Evolutionary conservation across 2,888 invertebrate genomes (phyloP), one percentile per base, ranked within the genome.

Genomic region (Euphydryas editha): DNA sequence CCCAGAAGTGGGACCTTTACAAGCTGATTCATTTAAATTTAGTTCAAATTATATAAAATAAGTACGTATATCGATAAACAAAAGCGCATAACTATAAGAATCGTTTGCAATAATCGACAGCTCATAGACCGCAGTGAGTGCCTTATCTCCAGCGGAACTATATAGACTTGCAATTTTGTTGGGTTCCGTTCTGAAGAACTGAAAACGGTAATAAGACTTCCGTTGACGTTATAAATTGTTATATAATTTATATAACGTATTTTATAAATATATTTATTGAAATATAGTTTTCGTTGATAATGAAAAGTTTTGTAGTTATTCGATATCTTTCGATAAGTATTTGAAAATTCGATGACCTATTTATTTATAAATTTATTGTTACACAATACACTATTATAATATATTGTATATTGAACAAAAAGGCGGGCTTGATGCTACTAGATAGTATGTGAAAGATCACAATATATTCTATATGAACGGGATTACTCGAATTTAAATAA

Each of bases 31-130:
- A 30, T 30, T 1, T 30, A 30, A 30, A 2, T 24, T 24, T 6
- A 24, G 24, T 6, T 24, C n/a, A n/a, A n/a, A 15, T 39, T 39
- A 54, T 30, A 54, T 21, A 18, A 10, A 36, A 5, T 6, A 54
- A 7, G 7, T n/a, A n/a, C n/a, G n/a, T n/a, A n/a, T 54, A 68
- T 72, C 70, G 72, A 72, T 54, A 67, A 20, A 10, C 11, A n/a
- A 18, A 17, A 21, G 11, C 18, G 24, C 84, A 76, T 69, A 82
- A 72, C 81, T 85, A 76, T 3, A 72, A 67, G 79, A 78, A 77
- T 82, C 78, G 81, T 78, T 78, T 77, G 78, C 81, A 82, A 83
- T 85, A 85, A 86, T 85, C 83, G 84, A 80, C 84, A 81, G 79
- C 74, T 78, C 79, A 80, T 77, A 79, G 78, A 82, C 82, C 83